phyloP scores from a whole-genome alignment of 2,113 vertebrate species.

The Setophaga coronata region DNA sequence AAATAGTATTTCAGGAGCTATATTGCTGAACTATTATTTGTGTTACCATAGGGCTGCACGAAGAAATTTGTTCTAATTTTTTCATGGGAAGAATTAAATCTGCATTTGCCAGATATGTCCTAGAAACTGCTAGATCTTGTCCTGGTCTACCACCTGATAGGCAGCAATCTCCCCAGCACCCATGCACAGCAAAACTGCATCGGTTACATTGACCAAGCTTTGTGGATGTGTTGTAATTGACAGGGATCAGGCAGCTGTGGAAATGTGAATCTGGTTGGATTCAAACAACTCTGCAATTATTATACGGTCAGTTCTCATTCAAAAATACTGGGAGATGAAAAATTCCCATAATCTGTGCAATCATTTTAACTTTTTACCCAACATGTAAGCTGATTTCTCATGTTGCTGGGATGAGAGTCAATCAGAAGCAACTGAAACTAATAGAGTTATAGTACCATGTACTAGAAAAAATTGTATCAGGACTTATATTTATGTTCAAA shows the following conservation, averaged over 20 bases:
- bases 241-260: not conserved
- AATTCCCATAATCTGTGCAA: not conserved
- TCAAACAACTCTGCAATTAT: not conserved
- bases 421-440: not conserved
- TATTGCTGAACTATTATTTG: not conserved
- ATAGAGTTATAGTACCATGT: not conserved
- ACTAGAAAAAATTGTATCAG: not conserved
- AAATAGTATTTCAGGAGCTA: not conserved
- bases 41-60: not conserved
- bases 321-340: not conserved
- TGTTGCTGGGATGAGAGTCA: not conserved
- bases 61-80: not conserved
- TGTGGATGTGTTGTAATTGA: fast-evolving
- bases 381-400: not conserved
- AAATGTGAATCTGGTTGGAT: not conserved
- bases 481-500: not conserved
- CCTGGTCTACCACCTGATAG: not conserved
- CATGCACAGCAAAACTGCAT: not conserved
- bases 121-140: not conserved
- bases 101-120: not conserved
- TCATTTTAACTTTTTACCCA: not conserved
- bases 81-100: not conserved
- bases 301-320: not conserved
- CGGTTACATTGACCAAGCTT: not conserved
- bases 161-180: not conserved